phyloP scores from a whole-genome alignment of 2,888 invertebrate genomes.

The Nudaria mundana region DNA sequence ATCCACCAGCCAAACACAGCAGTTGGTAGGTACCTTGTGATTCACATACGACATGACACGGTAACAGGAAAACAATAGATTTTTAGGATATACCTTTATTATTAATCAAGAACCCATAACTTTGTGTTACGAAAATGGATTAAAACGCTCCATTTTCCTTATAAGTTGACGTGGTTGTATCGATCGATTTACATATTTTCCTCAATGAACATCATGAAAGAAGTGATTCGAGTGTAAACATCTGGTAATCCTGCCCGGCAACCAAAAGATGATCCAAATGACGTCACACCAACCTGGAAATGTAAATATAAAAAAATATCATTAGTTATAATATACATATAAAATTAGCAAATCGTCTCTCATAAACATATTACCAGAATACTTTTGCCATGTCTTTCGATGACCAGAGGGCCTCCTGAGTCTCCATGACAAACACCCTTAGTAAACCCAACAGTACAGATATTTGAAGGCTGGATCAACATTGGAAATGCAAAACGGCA shows the following conservation, averaged over 20 bases:
- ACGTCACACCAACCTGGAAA: constrained; percentile 39
- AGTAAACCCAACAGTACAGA: constrained; percentile 48
- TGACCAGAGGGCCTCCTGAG: constrained; percentile 52
- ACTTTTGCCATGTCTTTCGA: constrained; percentile 21
- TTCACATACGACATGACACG: background rate
- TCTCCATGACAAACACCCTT: constrained; percentile 45
- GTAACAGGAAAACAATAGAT: background rate
- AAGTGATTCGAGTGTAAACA: constrained; percentile 44
- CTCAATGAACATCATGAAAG: constrained; percentile 5
- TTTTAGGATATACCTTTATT: background rate
- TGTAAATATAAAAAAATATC: background rate
- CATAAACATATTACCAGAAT: constrained; percentile 35
- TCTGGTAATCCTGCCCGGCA: constrained; percentile 42
- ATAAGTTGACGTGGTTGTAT: too few species aligned
- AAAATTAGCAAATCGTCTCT: background rate
- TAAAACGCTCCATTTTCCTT: too few species aligned
- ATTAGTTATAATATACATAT: background rate
- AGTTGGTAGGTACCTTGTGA: background rate
- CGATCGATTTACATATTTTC: constrained; percentile 1
- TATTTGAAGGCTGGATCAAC: constrained; percentile 34
- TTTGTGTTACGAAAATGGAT: too few species aligned
- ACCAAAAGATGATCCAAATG: constrained; percentile 40
- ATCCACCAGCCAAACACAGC: too few species aligned
- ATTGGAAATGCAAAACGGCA: constrained; percentile 39
- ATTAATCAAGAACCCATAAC: background rate